These are phyloP conservation scores for Vesta saturnalis DNA, from an alignment of 2,888 invertebrate species.

Conservation along the genomic window DNA sequence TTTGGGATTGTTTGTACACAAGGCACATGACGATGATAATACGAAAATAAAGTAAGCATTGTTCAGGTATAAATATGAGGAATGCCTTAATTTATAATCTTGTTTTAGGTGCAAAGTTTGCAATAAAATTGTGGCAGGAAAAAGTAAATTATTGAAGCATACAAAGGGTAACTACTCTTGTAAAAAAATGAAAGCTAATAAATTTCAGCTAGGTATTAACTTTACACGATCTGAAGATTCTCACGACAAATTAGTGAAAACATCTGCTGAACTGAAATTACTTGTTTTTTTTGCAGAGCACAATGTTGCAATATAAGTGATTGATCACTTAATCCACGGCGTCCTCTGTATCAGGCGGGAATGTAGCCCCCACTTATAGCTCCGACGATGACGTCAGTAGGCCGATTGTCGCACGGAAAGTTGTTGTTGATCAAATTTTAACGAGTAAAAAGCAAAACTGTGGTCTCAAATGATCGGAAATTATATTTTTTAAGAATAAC, in stretches of 20 bases:
- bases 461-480: no score
- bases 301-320: constrained; percentile 36
- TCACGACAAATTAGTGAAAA: constrained; percentile 25
- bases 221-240: neutral
- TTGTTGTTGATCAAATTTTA: no score
- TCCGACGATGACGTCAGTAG: no score
- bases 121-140: constrained; percentile 20
- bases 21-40: no score
- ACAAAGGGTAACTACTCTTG: constrained; percentile 2
- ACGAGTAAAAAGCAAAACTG: no score
- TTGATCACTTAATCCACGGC: constrained; percentile 38
- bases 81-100: neutral
- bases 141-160: constrained; percentile 22
- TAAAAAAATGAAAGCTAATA: constrained; percentile 15
- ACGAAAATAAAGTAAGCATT: neutral
- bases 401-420: no score
- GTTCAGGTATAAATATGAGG: neutral
- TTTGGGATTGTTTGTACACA: no score
- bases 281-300: constrained; percentile 42
- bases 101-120: constrained; percentile 15
- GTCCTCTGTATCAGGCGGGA: no score
- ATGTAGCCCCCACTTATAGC: no score
- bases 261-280: constrained; percentile 35
- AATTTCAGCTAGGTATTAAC: neutral
- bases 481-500: no score